Percentiles rank a stretch among this genome's conserved stretches.
phyloP scores from a whole-genome alignment of 1,140 invertebrate genomes.

The Pentalonia nigronervosa region DNA sequence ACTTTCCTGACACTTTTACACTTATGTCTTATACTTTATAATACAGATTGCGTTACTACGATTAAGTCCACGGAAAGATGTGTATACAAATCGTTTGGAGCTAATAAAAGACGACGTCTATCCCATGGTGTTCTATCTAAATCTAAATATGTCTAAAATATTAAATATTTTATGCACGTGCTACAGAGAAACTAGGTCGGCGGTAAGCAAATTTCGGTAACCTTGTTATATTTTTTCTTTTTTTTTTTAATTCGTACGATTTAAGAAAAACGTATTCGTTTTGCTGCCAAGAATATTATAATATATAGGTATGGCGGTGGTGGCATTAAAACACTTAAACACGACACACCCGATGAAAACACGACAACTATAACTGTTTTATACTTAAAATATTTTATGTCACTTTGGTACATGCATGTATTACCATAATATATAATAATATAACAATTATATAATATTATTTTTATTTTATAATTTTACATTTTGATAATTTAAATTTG shows the following conservation, averaged over 20 bases:
- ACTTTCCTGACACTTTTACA: neutral
- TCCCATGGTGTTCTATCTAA: neutral
- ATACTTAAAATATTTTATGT: neutral
- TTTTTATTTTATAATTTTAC: neutral
- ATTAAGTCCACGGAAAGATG: neutral
- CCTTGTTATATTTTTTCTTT: neutral
- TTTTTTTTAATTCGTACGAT: neutral
- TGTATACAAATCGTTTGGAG: neutral
- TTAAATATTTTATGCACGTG: neutral
- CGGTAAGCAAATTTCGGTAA: neutral
- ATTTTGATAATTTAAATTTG: neutral
- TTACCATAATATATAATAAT: neutral
- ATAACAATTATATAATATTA: neutral
- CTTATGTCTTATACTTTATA: neutral
- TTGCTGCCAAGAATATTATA: neutral
- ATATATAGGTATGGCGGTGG: neutral
- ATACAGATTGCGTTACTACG: neutral
- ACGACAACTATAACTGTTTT: slow-evolving; percentile 25
- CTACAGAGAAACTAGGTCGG: neutral
- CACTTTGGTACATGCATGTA: neutral
- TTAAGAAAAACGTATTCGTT: neutral
- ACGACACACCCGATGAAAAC: neutral
- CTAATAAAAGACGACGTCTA: neutral
- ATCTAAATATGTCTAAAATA: neutral
- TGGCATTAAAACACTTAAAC: neutral